Conservation (phyloP, 2,888 invertebrate genomes). For the Sceliomorpha sp. region DNA sequence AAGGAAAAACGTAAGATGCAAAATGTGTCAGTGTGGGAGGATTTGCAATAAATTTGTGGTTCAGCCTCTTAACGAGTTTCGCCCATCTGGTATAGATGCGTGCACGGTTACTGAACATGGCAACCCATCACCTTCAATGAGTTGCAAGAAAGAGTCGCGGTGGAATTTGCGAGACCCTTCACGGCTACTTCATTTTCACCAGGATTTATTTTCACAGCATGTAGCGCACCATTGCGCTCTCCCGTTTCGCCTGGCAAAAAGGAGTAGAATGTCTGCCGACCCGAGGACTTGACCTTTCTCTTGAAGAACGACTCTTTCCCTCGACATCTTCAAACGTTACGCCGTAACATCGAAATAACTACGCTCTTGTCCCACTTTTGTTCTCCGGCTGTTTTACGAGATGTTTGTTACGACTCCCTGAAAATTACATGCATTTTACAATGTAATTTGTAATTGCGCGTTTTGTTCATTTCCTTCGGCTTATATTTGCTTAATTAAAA, state of each 20-base stretch:
- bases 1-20: no score
- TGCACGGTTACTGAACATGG: slow-evolving; percentile 45
- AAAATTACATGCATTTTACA: no score
- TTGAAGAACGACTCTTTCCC: background rate
- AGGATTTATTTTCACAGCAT: slow-evolving; percentile 58
- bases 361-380: no score
- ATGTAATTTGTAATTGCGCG: no score
- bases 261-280: slow-evolving; percentile 3
- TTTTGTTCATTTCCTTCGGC: no score
- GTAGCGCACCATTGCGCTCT: slow-evolving; percentile 23
- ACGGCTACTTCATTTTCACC: slow-evolving; percentile 57
- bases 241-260: slow-evolving; percentile 12
- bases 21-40: slow-evolving; percentile 19
- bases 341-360: no score
- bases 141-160: slow-evolving; percentile 29
- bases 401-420: no score
- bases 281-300: slow-evolving; percentile 5
- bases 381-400: no score
- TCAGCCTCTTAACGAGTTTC: slow-evolving; percentile 35
- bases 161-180: slow-evolving; percentile 55
- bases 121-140: slow-evolving; percentile 54
- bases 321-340: no score
- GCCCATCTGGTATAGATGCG: slow-evolving; percentile 55
- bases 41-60: slow-evolving; percentile 35
- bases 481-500: no score